phyloP scores from a whole-genome alignment of 1,140 invertebrate genomes.

The Aphis craccivora region DNA sequence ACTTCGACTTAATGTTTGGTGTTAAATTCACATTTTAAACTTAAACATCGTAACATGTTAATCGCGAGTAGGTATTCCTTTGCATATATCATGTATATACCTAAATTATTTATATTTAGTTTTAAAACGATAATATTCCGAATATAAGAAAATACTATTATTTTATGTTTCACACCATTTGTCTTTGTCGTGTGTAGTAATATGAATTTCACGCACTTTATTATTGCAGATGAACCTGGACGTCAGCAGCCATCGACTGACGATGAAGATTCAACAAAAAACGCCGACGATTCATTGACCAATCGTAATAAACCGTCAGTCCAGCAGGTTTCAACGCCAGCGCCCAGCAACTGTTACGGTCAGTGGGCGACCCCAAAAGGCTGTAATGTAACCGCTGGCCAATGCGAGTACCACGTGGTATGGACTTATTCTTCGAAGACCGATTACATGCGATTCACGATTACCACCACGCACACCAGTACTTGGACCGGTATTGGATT shows the following conservation, averaged over 20 bases:
- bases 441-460: constrained; percentile 85
- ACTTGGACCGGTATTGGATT: constrained; percentile 95
- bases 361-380: constrained; percentile 79
- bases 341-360: constrained; percentile 70
- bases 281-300: background rate
- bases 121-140: background rate
- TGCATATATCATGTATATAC: background rate
- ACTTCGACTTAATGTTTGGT: background rate
- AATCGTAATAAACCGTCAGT: background rate
- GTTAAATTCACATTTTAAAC: background rate
- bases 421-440: constrained; percentile 83
- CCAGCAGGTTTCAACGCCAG: background rate
- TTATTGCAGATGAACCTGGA: constrained; percentile 15
- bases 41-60: background rate
- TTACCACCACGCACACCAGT: constrained; percentile 81
- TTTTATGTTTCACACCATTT: background rate
- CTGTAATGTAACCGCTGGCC: constrained; percentile 74
- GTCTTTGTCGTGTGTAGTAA: background rate
- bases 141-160: background rate
- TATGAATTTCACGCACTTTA: background rate
- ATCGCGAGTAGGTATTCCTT: background rate
- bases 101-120: background rate
- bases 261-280: background rate
- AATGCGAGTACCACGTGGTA: constrained; percentile 82
- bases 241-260: constrained; percentile 8